These are phyloP conservation scores for Amphilophus citrinellus DNA, from an alignment of 2,113 vertebrate genomes.

Conservation along the genomic window DNA sequence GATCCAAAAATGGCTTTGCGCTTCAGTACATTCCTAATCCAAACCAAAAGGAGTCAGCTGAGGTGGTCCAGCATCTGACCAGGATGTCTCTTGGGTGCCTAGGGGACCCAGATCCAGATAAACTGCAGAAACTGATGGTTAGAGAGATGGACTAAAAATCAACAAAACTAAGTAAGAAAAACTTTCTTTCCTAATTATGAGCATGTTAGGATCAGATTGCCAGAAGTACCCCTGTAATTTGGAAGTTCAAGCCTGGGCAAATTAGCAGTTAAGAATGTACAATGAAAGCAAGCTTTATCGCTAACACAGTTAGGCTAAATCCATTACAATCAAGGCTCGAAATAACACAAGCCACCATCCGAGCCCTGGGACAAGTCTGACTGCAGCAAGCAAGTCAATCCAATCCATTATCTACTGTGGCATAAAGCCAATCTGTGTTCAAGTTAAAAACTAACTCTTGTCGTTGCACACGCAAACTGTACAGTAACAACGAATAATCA, in stretches of 20 bases:
- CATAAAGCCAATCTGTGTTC: slow-evolving; percentile 30
- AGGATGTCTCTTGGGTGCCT: too few species aligned
- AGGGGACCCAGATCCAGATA: too few species aligned
- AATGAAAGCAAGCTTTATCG: slow-evolving; percentile 12
- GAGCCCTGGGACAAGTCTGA: not conserved
- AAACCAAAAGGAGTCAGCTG: too few species aligned
- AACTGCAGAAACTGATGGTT: too few species aligned
- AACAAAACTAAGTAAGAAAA: not conserved
- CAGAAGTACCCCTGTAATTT: not conserved
- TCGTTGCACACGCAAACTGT: slow-evolving; percentile 18
- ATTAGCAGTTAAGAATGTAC: not conserved
- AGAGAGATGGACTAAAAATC: not conserved
- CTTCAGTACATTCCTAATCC: not conserved
- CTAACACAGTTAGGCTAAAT: slow-evolving; percentile 5
- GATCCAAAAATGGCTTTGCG: not conserved
- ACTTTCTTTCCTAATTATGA: not conserved
- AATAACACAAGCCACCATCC: not conserved
- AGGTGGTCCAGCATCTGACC: too few species aligned
- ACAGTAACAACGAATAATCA: slow-evolving; percentile 43
- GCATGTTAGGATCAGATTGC: not conserved
- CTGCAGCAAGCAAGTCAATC: slow-evolving; percentile 30
- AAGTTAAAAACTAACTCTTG: slow-evolving; percentile 27
- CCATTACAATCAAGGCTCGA: slow-evolving; percentile 8
- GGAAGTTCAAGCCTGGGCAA: not conserved
- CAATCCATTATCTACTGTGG: slow-evolving; percentile 17